Evolutionary conservation across 2,797 vertebrate species (phyloP).

Genomic region (Gallinago solitaria): DNA sequence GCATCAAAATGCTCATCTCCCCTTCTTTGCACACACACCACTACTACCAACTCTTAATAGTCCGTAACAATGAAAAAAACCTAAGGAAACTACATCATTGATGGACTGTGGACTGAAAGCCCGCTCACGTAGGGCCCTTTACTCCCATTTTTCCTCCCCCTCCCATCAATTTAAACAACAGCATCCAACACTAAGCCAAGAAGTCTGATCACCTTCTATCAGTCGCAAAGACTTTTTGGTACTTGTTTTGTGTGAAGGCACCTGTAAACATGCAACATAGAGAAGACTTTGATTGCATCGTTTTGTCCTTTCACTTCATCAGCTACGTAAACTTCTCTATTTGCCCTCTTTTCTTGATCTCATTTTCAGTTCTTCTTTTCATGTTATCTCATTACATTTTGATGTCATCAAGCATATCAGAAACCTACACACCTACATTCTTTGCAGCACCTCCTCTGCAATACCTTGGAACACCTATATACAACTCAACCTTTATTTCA

Average conservation of each 20-base stretch:
- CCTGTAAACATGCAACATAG: fast-evolving
- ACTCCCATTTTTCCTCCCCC: not conserved
- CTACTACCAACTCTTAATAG: not conserved
- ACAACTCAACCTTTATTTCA: not conserved
- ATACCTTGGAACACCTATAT: not conserved
- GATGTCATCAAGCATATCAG: not conserved
- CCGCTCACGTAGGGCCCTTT: fast-evolving
- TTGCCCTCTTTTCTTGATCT: not conserved
- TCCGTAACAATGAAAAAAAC: fast-evolving
- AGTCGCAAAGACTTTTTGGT: not conserved
- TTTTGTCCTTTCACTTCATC: not conserved
- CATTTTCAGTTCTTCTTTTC: not conserved
- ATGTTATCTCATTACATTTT: not conserved
- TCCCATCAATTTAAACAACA: not conserved
- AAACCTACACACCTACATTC: not conserved
- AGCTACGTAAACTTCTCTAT: not conserved
- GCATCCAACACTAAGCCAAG: not conserved
- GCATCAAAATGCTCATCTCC: not conserved
- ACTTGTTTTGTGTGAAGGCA: not conserved
- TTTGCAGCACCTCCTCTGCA: not conserved
- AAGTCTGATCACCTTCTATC: not conserved
- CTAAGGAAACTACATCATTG: not conserved
- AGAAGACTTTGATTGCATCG: fast-evolving
- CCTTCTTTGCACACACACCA: not conserved
- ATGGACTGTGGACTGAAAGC: fast-evolving